A percentile compares a stretch with the other conserved stretches of the same genome.
These are phyloP conservation scores for Glyptemys insculpta DNA, from an alignment of 2,797 vertebrate species.

Conservation along the genomic window DNA sequence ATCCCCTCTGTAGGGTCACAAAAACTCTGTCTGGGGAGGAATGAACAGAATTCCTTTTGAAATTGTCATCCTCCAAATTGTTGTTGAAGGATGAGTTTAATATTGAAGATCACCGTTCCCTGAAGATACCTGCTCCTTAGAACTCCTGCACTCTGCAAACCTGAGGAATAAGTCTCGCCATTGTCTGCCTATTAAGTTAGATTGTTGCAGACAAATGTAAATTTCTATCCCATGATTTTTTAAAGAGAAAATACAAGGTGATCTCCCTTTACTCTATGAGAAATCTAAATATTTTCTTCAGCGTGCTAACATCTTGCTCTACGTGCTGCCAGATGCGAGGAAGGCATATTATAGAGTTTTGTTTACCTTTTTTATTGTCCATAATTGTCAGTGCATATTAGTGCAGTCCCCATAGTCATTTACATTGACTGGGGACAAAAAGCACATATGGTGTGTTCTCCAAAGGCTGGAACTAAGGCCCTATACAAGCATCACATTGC, in stretches of 20 bases:
- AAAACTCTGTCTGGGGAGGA: background rate
- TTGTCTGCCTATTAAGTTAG: background rate
- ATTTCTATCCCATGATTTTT: background rate
- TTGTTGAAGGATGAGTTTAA: rapidly evolving
- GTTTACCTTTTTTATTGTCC: background rate
- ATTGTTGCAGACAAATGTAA: background rate
- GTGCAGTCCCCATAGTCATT: background rate
- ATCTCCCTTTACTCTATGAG: background rate
- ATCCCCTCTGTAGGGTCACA: background rate
- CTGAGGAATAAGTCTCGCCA: background rate
- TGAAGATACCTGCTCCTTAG: background rate
- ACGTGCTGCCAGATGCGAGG: background rate
- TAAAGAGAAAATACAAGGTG: background rate
- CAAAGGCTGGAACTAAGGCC: background rate
- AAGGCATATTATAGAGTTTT: background rate
- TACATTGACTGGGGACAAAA: background rate
- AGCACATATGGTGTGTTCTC: background rate
- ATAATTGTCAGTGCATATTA: background rate
- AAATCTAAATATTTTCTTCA: background rate
- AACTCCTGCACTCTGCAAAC: background rate
- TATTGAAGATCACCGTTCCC: rapidly evolving
- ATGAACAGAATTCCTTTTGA: background rate
- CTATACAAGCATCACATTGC: rapidly evolving
- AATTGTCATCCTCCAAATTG: background rate
- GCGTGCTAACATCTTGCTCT: background rate